Evolutionary conservation across 2,113 vertebrate genomes (phyloP).

Genomic region (Pseudolaguvia tuberculata): DNA sequence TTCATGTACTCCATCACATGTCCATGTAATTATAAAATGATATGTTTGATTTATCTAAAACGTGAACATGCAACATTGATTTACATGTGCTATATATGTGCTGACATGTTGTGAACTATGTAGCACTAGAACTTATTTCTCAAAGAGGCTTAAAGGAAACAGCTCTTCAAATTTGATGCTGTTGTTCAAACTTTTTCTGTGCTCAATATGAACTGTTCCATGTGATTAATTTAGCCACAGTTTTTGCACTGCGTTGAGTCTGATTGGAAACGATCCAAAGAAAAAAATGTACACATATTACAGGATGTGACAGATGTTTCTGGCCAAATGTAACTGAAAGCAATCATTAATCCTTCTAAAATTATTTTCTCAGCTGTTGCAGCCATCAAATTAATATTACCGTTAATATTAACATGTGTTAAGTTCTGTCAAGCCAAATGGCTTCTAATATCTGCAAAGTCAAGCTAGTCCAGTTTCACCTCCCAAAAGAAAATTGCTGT

Average conservation of each 20-base stretch:
- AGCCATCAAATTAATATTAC: slow-evolving; percentile 26
- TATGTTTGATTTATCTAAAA: not conserved
- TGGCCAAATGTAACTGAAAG: slow-evolving; percentile 16
- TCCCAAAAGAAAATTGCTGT: slow-evolving; percentile 50
- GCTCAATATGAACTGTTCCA: slow-evolving; percentile 4
- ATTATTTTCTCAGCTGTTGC: slow-evolving; percentile 26
- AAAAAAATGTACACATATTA: not conserved
- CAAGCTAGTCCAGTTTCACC: slow-evolving; percentile 39
- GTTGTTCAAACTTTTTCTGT: not conserved
- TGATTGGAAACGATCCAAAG: slow-evolving; percentile 14
- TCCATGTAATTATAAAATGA: not conserved
- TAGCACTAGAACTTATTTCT: not conserved
- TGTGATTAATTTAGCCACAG: slow-evolving; percentile 19
- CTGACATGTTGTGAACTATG: not conserved
- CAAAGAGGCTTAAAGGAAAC: slow-evolving; percentile 21
- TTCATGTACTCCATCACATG: not conserved
- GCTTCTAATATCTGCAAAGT: slow-evolving; percentile 31
- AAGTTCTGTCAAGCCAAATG: slow-evolving; percentile 12
- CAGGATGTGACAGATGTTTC: slow-evolving; percentile 1
- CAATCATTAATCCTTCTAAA: slow-evolving; percentile 11
- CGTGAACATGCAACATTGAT: not conserved
- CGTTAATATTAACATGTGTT: slow-evolving; percentile 17
- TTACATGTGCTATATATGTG: not conserved
- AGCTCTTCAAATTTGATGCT: slow-evolving; percentile 1
- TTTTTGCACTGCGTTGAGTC: slow-evolving; percentile 20